Evolutionary conservation across 1,140 invertebrate species (phyloP), one percentile per base, ranked within the genome.

Genomic region (Ditylenchus dipsaci): DNA sequence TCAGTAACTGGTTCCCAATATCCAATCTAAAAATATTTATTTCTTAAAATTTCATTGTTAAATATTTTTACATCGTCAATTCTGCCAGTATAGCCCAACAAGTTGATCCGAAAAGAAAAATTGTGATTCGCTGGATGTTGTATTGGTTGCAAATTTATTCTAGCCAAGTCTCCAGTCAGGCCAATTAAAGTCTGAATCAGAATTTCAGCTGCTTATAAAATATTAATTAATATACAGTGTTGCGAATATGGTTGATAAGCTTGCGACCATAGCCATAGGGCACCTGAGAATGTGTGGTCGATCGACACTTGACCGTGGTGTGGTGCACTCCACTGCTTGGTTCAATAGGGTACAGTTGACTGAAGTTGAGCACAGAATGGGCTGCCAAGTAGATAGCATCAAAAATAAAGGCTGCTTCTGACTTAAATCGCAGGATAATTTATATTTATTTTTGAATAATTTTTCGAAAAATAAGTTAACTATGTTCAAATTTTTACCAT

Each of bases 41-140:
- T 42, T 26, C 49, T 38, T 5, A 21, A 30, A 42, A 38, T 38
- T 59, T 15, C 11, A 38, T 11, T 11, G 11, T 38, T 38, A 38
- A 38, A 38, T 38, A 38, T 33, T 65, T 64, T 63, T 58, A 79
- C 80, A 60, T 82, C 79, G 58, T 79, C 76, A 45, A 82, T 65
- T 23, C 65, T 59, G 0, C 80, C 80, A 45, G 64, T 79, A 57
- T 79, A 82, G 15, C 80, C 80, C 13, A 82, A 65, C 15, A 83
- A 67, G 38, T 80, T 68, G 43, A 82, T 83, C 30, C 79, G 74
- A 68, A 83, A 78, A 19, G 79, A 72, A 62, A 83, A 82, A 43
- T 83, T 82, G 38, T 66, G 38, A 5, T 21, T 21, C 3, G n/a
- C 23, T 53, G 49, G 23, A 53, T 53, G 49, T 3, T 21, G 23